Base-by-base conservation (phyloP, 2,888 invertebrate genomes). In the Eupelmus urozonus region DNA sequence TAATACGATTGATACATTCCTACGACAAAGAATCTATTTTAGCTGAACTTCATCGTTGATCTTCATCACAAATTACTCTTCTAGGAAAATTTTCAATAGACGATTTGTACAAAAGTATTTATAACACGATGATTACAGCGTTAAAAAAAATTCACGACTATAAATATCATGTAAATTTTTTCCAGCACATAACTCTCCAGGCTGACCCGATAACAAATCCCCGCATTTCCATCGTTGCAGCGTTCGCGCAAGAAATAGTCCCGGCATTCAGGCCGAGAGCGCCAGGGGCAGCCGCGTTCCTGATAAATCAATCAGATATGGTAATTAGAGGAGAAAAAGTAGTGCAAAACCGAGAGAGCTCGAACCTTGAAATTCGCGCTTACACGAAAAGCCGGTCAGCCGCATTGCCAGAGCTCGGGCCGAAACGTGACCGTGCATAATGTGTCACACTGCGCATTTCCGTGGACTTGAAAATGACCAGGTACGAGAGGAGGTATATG, bases 351-450 rank as follows among this genome's bases (percentile, higher is more conserved):
- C 13, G 3, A 34, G 25, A 34, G 16, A 34, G 13, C 13, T 2
- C 4, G 9, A 27, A 63, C 72, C 55, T 73, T 73, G 55, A 55
- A 60, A 73, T 53, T 45, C 57, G 18, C n/a, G n/a, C n/a, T n/a
- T n/a, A n/a, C n/a, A 45, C 25, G 57, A 42, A 74, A 65, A 45
- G 45, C 20, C 57, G 65, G 73, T 57, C 65, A 73, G 45, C 23
- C 42, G 49, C 5, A 13, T 5, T 13, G 62, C 9, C n/a, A n/a
- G n/a, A n/a, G n/a, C n/a, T n/a, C n/a, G 0, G n/a, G 29, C 16
- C 53, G 62, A 69, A 69, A 69, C 67, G 73, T 73, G 73, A 63
- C 29, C 63, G 27, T 45, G 55, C 73, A 73, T 73, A 73, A 55
- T 42, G 42, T 23, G 51, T 25, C 16, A 42, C 20, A 18, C n/a